A percentile compares a stretch with the other conserved stretches of the same genome.
These are phyloP conservation scores for Megalops atlanticus DNA, from an alignment of 2,113 vertebrate genomes.

Conservation along the genomic window DNA sequence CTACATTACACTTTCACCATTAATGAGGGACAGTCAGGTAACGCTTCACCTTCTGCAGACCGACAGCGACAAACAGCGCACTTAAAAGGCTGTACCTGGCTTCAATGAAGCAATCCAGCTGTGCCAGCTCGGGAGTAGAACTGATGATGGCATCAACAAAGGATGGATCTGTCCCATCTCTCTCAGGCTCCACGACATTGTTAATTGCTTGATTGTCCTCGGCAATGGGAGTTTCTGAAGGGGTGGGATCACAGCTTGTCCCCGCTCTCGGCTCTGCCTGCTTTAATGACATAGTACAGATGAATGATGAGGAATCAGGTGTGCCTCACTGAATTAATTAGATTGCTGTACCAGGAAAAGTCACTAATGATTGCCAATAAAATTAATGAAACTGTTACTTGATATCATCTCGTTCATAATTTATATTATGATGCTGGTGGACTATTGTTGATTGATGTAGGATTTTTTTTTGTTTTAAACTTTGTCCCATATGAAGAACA, in stretches of 20 bases:
- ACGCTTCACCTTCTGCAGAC: background rate
- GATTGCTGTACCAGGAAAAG: background rate
- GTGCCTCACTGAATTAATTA: background rate
- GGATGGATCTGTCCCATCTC: slow-evolving; percentile 33
- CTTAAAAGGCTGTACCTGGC: slow-evolving; percentile 53
- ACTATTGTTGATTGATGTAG: too few relatives aligned
- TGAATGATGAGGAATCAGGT: background rate
- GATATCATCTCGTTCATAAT: too few relatives aligned
- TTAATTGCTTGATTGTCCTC: slow-evolving; percentile 39
- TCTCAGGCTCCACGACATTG: slow-evolving; percentile 24
- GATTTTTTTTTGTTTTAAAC: too few relatives aligned
- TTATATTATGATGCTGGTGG: too few relatives aligned
- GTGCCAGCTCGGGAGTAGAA: slow-evolving; percentile 72
- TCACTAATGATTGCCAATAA: too few relatives aligned
- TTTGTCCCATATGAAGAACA: background rate
- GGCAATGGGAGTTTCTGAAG: slow-evolving; percentile 42
- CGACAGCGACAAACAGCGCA: background rate
- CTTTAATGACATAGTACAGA: background rate
- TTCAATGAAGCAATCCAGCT: slow-evolving; percentile 49
- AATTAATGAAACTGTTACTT: too few relatives aligned
- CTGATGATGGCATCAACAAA: slow-evolving; percentile 69
- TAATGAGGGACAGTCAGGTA: background rate
- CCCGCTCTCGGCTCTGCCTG: slow-evolving; percentile 51
- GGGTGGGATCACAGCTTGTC: slow-evolving; percentile 40
- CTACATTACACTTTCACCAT: background rate